These are phyloP conservation scores for Hippocampus zosterae DNA, from an alignment of 2,113 vertebrate genomes.

Conservation along the genomic window DNA sequence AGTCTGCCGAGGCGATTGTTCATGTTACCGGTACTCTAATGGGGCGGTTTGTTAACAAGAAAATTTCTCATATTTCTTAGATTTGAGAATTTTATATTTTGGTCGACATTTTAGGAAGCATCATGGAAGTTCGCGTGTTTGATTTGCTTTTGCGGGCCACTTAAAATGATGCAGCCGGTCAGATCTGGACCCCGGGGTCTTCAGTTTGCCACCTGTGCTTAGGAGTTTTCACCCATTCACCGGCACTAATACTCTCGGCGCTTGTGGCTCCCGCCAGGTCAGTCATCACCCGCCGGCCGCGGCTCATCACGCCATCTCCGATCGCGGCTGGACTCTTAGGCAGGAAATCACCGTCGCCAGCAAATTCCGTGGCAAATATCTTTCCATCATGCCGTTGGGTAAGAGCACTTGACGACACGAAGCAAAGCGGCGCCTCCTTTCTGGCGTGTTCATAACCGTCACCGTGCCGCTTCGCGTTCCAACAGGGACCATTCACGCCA, in stretches of 20 bases:
- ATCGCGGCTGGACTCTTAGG: conserved; percentile 86
- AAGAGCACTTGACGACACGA: conserved; percentile 20
- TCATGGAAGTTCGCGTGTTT: no score
- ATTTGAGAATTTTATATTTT: no score
- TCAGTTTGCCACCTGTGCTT: neutral
- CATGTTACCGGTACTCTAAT: no score
- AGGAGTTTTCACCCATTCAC: no score
- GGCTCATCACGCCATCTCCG: conserved; percentile 88
- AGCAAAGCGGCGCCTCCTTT: neutral
- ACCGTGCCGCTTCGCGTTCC: neutral
- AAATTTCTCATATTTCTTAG: no score
- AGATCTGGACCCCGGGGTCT: no score
- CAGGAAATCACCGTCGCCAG: conserved; percentile 97
- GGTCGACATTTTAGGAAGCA: no score
- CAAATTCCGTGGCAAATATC: conserved; percentile 96
- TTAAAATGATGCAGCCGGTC: no score
- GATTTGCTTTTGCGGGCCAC: no score
- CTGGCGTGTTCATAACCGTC: neutral
- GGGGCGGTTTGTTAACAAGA: no score
- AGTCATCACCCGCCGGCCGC: conserved; percentile 94
- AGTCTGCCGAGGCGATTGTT: neutral
- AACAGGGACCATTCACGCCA: conserved; percentile 90
- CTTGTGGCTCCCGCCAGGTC: conserved; percentile 69
- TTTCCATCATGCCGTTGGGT: conserved; percentile 97
- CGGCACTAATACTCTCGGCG: neutral